These are phyloP conservation scores for Astreopora myriophthalma DNA, from an alignment of 64 coral and sea anemone species.

Conservation along the genomic window DNA sequence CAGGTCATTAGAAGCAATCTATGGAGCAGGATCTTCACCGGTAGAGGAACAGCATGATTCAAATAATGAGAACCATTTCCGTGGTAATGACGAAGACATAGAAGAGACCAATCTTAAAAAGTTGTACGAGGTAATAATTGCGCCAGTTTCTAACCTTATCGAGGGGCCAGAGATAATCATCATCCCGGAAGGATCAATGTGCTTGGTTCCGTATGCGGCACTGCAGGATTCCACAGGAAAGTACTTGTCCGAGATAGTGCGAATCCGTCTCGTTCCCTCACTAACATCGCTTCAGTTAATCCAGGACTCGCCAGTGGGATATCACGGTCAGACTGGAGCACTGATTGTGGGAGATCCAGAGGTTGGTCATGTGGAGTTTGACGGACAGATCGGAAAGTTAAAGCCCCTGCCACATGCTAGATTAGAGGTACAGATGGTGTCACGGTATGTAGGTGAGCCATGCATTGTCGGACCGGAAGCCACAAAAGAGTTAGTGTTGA, in stretches of 20 bases:
- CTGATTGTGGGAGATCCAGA: slow-evolving; percentile 39
- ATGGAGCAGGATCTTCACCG: slow-evolving; percentile 17
- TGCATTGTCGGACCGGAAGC: neutral
- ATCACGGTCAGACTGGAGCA: slow-evolving; percentile 27
- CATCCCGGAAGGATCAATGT: slow-evolving; percentile 37
- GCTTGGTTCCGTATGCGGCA: slow-evolving; percentile 53
- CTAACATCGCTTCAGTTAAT: slow-evolving; percentile 37
- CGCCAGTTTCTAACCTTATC: neutral
- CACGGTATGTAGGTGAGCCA: neutral
- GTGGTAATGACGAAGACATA: slow-evolving; percentile 13
- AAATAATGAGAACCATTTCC: neutral
- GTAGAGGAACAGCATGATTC: neutral
- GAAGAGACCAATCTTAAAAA: neutral
- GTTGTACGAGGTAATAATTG: slow-evolving; percentile 21
- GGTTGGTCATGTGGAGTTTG: slow-evolving; percentile 20
- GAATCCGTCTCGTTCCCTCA: slow-evolving; percentile 41
- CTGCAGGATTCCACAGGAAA: slow-evolving; percentile 42
- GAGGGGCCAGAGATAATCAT: slow-evolving; percentile 31
- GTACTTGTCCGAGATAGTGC: slow-evolving; percentile 6
- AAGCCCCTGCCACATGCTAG: neutral
- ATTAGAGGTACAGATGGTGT: neutral
- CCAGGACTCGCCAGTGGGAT: neutral
- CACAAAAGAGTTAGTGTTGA: slow-evolving; percentile 16
- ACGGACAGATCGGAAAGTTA: neutral
- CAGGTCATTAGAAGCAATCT: neutral